These are phyloP conservation scores for Noturus placidus DNA, from an alignment of 2,113 vertebrate genomes.

Conservation along the genomic window DNA sequence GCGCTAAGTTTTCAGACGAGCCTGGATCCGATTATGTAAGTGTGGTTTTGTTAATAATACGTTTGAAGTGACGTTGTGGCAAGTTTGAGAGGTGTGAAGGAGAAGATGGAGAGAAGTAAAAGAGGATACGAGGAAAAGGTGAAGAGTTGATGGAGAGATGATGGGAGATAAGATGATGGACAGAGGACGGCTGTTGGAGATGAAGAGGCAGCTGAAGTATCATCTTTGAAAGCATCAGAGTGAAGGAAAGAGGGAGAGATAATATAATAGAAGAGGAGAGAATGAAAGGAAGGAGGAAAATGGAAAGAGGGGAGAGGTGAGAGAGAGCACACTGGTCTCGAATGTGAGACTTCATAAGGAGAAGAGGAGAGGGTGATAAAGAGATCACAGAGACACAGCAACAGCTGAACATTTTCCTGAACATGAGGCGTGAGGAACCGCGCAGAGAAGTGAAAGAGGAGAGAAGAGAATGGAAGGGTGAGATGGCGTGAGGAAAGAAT, in stretches of 20 bases:
- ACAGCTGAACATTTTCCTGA: background rate
- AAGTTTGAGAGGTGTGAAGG: background rate
- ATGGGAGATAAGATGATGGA: background rate
- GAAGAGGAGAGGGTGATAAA: background rate
- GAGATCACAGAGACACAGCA: background rate
- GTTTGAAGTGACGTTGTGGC: background rate
- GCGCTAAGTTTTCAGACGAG: background rate
- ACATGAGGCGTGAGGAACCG: background rate
- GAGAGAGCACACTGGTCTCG: background rate
- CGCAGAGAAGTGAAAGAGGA: background rate
- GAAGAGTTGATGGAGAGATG: background rate
- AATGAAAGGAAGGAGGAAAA: slow-evolving; percentile 39
- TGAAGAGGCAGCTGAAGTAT: background rate
- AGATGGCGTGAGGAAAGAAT: background rate
- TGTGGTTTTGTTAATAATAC: background rate
- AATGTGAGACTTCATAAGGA: background rate
- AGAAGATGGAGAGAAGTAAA: background rate
- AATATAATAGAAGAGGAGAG: background rate
- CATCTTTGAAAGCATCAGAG: background rate
- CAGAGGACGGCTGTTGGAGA: background rate
- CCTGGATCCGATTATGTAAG: slow-evolving; percentile 15
- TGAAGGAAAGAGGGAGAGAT: slow-evolving; percentile 34
- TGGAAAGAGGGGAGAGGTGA: slow-evolving; percentile 17
- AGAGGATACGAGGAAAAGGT: background rate
- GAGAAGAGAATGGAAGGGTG: background rate